Evolutionary conservation across 2,888 invertebrate species (phyloP), one percentile per base, ranked within the genome.

Genomic region (Sepioteuthis lessoniana): DNA sequence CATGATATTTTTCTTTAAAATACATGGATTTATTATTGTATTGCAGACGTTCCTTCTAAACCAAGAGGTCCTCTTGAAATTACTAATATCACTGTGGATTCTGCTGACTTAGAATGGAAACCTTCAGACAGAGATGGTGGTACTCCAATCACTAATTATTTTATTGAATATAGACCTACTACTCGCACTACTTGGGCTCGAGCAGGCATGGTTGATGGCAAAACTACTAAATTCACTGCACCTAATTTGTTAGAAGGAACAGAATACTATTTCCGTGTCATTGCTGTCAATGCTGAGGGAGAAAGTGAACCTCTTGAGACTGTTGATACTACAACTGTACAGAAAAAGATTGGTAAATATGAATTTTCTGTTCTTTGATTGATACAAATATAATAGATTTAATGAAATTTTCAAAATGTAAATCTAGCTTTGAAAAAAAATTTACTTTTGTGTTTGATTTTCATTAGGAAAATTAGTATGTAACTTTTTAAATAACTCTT

Each of bases 221-320:
- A 95, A 90, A 94, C 95, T 37, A 96, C 95, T 13, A 94, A 94
- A 90, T 96, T 95, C 93, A 98, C 98, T 90, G 96, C 96, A 2
- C 94, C 95, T n/a, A 98, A 98, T 96, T 97, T 99, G 94, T 98
- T 98, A 95, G 98, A 98, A 96, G 98, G 98, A 96, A 98, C 98
- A 90, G 98, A 98, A 96, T 99, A 99, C 97, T 98, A 98, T 97
- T 99, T 99, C 98, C 98, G 99, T 95, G 98, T 99, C 42, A 98
- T 98, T 96, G 99, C 99, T 2, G 98, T 98, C 95, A 99, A 99
- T 97, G 98, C 98, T 28, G 98, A 98, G 94, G 99, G 99, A 21
- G 97, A 98, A 94, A 98, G 99, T 93, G 98, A 98, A 95, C 98
- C 98, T 93, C 95, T 96, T 94, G 95, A 94, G 10, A 42, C 93